These are phyloP conservation scores for Trichopoda pennipes DNA, from an alignment of 2,888 invertebrate genomes.

Conservation along the genomic window DNA sequence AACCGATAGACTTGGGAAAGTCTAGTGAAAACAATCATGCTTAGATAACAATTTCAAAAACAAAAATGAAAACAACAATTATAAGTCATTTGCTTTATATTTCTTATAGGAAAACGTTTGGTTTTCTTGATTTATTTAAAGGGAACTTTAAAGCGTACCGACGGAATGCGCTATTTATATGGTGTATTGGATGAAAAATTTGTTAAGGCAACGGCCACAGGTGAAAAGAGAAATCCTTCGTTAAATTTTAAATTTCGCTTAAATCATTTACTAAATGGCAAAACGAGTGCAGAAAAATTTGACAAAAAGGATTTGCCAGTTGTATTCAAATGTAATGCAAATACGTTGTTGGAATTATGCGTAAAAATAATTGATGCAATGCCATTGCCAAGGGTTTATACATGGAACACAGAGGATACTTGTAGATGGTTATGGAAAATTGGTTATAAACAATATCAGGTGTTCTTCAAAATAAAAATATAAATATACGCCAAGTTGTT, in stretches of 20 bases:
- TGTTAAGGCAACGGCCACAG: slow-evolving; percentile 23
- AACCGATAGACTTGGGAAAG: too few species aligned
- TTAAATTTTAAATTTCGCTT: slow-evolving; percentile 65
- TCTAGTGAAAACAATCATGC: too few species aligned
- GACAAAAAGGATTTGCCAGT: slow-evolving; percentile 72
- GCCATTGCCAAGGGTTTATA: slow-evolving; percentile 80
- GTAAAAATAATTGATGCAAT: slow-evolving; percentile 79
- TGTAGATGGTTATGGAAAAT: slow-evolving; percentile 82
- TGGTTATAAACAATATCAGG: slow-evolving; percentile 82
- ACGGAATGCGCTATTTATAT: slow-evolving; percentile 64
- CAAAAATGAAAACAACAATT: too few species aligned
- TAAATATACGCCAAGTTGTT: too few species aligned
- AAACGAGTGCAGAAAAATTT: slow-evolving; percentile 38
- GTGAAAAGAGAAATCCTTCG: slow-evolving; percentile 44
- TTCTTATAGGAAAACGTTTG: too few species aligned
- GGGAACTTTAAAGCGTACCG: neutral
- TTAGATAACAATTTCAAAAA: too few species aligned
- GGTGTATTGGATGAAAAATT: slow-evolving; percentile 70
- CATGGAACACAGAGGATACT: slow-evolving; percentile 82
- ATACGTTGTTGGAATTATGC: slow-evolving; percentile 80
- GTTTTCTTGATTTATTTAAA: neutral
- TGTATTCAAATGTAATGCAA: slow-evolving; percentile 78
- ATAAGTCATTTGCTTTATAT: too few species aligned
- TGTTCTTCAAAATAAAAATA: slow-evolving; percentile 69
- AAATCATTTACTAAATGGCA: slow-evolving; percentile 76